Evolutionary conservation across 2,888 invertebrate genomes (phyloP).

Genomic region (Choreutis nemorana): DNA sequence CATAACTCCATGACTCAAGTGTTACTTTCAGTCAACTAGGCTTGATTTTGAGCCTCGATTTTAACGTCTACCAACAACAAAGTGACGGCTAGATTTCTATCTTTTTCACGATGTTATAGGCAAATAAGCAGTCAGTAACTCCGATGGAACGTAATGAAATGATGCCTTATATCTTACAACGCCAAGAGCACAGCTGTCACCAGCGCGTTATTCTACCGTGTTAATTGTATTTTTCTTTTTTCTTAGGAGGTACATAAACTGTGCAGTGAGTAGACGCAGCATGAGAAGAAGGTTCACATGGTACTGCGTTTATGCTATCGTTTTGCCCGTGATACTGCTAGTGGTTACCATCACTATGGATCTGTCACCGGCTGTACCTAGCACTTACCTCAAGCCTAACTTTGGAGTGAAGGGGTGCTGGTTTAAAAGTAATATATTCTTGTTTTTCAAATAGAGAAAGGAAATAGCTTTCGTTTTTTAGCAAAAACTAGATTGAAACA

Average conservation of each 20-base stretch:
- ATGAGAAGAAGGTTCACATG: slow-evolving; percentile 60
- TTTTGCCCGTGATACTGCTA: slow-evolving; percentile 58
- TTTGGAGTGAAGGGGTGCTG: slow-evolving; percentile 68
- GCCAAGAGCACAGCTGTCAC: too few relatives aligned
- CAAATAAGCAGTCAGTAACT: too few relatives aligned
- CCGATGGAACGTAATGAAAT: too few relatives aligned
- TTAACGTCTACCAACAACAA: too few relatives aligned
- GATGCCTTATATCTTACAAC: too few relatives aligned
- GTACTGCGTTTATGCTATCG: slow-evolving; percentile 67
- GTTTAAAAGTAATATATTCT: slow-evolving; percentile 61
- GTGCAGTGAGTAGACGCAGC: slow-evolving; percentile 42
- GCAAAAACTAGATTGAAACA: too few relatives aligned
- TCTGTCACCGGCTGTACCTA: slow-evolving; percentile 66
- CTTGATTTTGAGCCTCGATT: too few relatives aligned
- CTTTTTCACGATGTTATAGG: too few relatives aligned
- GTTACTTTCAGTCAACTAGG: too few relatives aligned
- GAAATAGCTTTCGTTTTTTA: neutral
- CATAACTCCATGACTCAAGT: too few relatives aligned
- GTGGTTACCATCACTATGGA: slow-evolving; percentile 66
- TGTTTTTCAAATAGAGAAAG: too few relatives aligned
- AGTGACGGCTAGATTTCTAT: too few relatives aligned
- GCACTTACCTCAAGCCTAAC: slow-evolving; percentile 65
- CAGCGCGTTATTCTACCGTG: neutral
- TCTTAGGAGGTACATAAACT: slow-evolving; percentile 41
- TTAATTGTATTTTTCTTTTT: neutral